Evolutionary conservation across 2,888 invertebrate species (phyloP).

Genomic region (Lasiommata megera): DNA sequence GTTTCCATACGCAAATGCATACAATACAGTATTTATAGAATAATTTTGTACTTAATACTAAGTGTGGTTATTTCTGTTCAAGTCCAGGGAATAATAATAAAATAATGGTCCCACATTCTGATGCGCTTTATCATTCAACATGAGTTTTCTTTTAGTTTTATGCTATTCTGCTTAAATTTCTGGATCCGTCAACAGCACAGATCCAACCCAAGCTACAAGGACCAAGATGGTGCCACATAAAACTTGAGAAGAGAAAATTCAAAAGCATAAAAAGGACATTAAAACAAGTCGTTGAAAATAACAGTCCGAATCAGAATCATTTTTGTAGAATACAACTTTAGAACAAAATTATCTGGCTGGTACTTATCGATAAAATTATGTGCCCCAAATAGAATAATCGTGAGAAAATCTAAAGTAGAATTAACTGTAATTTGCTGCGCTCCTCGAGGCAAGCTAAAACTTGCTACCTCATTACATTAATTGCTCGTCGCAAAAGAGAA

Average conservation of each 20-base stretch:
- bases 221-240: no score
- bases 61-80: no score
- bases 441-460: conserved; percentile 48
- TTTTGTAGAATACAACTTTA: neutral
- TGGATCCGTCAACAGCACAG: no score
- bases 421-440: conserved; percentile 47
- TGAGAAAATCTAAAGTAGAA: conserved; percentile 46
- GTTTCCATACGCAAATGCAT: no score
- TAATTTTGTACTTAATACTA: no score
- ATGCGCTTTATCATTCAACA: no score
- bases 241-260: neutral
- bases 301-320: neutral
- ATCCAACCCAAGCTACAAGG: no score
- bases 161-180: no score
- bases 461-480: conserved; percentile 70
- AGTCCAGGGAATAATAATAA: no score
- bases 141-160: no score
- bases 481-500: conserved; percentile 62
- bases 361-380: conserved; percentile 24
- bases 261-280: neutral
- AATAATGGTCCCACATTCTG: no score
- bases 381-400: conserved; percentile 38
- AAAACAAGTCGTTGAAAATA: neutral
- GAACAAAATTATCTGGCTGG: neutral
- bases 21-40: no score